Base-by-base conservation (phyloP, 2,113 vertebrate species). In the Gallinago paraguaiae region DNA sequence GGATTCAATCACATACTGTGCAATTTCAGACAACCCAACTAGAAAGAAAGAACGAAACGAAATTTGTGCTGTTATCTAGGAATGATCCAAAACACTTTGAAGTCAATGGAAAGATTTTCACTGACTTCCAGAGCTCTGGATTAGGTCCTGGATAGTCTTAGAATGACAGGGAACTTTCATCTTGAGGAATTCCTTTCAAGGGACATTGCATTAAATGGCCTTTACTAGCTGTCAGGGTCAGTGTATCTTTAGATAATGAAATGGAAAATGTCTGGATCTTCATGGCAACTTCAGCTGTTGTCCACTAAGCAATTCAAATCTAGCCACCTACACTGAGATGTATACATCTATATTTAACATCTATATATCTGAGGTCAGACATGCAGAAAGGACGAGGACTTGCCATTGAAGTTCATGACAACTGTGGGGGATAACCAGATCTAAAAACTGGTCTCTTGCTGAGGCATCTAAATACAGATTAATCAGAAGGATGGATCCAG, bases 1-100 rank as follows among this genome's bases (percentile, higher is more conserved):
- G 95, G 92, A 95, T 96, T 93, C 86, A 96, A 94, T 94, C 86
- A 94, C 45, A n/a, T 45, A 41, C 61, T 69, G 27, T 45, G 69
- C 90, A 72, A 28, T 65, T 91, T 92, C 77, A 89, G 79, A 84
- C 43, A 92, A 79, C 39, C 30, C 61, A 88, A 79, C 0, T 39
- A 61, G 74, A 89, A 84, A 94, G 25, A 85, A 92, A 85, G 72
- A 87, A 94, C 15, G 60, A 93, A 88, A 71, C 51, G 50, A 93
- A 92, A 95, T 77, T 92, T 77, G 28, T 96, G 53, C 86, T 93
- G 37, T 83, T 93, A 89, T 78, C 65, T 92, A 88, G 53, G 86
- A 95, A 82, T 67, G 67, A 51, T 8, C 63, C 23, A 85, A 82
- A 94, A 31, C 56, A 75, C 93, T 94, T 96, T 94, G 93, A 95